These are phyloP conservation scores for Serilophus lunatus DNA, from an alignment of 2,113 vertebrate genomes.

Conservation along the genomic window DNA sequence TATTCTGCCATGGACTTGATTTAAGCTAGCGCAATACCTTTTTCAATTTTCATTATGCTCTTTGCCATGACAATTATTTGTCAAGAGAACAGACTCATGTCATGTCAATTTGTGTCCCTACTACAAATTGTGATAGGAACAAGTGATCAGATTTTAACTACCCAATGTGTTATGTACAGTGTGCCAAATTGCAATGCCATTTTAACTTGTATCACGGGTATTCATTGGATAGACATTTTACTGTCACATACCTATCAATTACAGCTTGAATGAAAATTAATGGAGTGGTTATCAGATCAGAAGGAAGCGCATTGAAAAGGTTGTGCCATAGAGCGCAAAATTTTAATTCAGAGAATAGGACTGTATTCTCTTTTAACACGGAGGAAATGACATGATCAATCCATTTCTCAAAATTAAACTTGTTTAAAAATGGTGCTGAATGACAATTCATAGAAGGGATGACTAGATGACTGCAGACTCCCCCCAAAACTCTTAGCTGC, in stretches of 20 bases:
- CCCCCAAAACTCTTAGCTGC: neutral
- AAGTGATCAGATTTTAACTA: conserved; percentile 2
- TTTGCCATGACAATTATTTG: conserved; percentile 24
- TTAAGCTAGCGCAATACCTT: conserved; percentile 8
- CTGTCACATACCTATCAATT: neutral
- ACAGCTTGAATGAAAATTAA: neutral
- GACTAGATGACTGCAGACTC: neutral
- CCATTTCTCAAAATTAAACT: neutral
- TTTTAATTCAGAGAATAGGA: neutral
- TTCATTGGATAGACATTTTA: neutral
- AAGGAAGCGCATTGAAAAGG: neutral
- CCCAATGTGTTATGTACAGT: neutral
- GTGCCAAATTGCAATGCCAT: neutral
- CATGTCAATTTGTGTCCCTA: conserved; percentile 7
- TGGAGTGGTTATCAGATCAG: neutral
- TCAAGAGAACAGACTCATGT: conserved; percentile 18
- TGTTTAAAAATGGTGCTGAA: neutral
- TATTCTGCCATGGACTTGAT: conserved; percentile 23
- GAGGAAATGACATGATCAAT: neutral
- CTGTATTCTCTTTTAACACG: neutral
- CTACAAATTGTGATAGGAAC: neutral
- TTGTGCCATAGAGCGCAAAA: neutral
- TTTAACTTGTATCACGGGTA: neutral
- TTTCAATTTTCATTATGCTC: conserved; percentile 43
- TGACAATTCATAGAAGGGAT: neutral